Conservation (phyloP, 2,888 invertebrate species). For the Oxytorus armatus region DNA sequence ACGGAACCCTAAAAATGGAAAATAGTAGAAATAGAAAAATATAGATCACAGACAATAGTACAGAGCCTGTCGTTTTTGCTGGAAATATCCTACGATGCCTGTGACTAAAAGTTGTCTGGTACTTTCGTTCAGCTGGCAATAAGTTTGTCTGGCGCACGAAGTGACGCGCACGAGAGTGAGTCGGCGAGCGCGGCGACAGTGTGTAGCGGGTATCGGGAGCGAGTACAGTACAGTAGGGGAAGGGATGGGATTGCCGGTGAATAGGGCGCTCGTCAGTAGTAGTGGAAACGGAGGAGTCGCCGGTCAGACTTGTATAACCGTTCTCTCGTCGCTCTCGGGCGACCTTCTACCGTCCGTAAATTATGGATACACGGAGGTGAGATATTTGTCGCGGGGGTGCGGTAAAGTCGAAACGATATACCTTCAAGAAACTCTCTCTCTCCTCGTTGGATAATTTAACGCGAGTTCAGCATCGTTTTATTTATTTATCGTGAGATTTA, state of each 20-base stretch:
- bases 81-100: neutral
- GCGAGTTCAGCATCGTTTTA: neutral
- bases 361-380: conserved; percentile 18
- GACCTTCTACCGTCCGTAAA: conserved; percentile 10
- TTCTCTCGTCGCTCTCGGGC: conserved; percentile 17
- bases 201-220: conserved; percentile 16
- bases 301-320: conserved; percentile 23
- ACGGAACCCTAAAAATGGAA: too few relatives aligned
- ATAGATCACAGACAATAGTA: too few relatives aligned
- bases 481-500: conserved; percentile 40
- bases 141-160: conserved; percentile 30
- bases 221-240: neutral
- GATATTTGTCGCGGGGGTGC: conserved; percentile 6
- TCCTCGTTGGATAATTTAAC: conserved; percentile 24
- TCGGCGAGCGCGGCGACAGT: conserved; percentile 10
- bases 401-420: conserved; percentile 1
- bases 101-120: conserved; percentile 10
- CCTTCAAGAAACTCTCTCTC: neutral
- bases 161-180: conserved; percentile 33
- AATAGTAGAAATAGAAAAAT: too few relatives aligned
- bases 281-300: conserved; percentile 27
- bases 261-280: conserved; percentile 32
- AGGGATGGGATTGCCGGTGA: conserved; percentile 5
- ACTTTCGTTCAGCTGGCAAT: neutral
- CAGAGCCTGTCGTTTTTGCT: neutral